phyloP scores from a whole-genome alignment of 2,888 invertebrate species.

The Hypercompe scribonia region DNA sequence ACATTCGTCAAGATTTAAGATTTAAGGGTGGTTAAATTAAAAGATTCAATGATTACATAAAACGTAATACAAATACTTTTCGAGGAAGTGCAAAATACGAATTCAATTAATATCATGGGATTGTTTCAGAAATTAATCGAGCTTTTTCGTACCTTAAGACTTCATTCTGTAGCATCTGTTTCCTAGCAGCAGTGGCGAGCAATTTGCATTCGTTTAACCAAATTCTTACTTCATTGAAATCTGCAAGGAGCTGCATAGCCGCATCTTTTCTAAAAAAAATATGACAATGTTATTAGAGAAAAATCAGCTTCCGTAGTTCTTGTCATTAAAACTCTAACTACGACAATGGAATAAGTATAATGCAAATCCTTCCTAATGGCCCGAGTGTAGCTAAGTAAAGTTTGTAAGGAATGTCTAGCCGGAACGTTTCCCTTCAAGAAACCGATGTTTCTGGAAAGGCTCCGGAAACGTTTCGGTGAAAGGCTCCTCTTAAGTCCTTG shows the following conservation, averaged over 20 bases:
- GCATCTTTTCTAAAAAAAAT: constrained; percentile 86
- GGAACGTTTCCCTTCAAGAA: too few species aligned
- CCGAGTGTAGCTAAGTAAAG: too few species aligned
- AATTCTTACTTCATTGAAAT: constrained; percentile 92
- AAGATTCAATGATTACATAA: too few species aligned
- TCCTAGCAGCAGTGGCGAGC: constrained; percentile 83
- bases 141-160: constrained; percentile 80
- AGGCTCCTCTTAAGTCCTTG: neutral
- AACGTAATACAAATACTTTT: too few species aligned
- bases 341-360: too few species aligned
- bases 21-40: too few species aligned
- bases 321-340: neutral
- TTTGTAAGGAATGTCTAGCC: too few species aligned
- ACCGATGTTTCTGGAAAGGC: too few species aligned
- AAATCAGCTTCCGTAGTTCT: neutral
- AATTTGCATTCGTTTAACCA: constrained; percentile 90
- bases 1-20: too few species aligned
- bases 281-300: neutral
- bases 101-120: neutral
- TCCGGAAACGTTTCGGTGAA: too few species aligned
- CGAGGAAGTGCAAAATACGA: too few species aligned
- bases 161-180: constrained; percentile 88
- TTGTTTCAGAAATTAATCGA: neutral
- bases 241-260: constrained; percentile 92
- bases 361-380: too few species aligned